phyloP scores from a whole-genome alignment of 2,113 vertebrate species.

The Corynorhinus townsendii region DNA sequence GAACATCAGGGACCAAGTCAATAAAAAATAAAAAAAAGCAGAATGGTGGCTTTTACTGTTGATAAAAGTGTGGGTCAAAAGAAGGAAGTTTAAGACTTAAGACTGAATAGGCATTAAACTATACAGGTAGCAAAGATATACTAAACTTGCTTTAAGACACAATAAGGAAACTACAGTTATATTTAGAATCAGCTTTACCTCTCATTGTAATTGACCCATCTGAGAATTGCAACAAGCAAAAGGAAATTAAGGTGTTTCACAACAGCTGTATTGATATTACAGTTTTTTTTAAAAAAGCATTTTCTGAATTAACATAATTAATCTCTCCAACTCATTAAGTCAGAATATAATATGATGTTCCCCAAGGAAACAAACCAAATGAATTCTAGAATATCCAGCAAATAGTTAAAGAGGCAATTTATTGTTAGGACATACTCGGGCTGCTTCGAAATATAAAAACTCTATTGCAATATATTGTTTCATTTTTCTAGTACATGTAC shows the following conservation, averaged over 20 bases:
- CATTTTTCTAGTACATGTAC: constrained; percentile 78
- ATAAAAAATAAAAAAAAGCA: constrained; percentile 70
- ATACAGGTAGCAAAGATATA: constrained; percentile 48
- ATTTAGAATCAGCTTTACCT: constrained; percentile 33
- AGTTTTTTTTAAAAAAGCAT: constrained; percentile 66
- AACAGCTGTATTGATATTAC: constrained; percentile 78
- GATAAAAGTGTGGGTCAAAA: constrained; percentile 69
- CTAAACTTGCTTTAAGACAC: constrained; percentile 48
- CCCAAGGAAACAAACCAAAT: constrained; percentile 72
- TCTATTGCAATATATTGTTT: constrained; percentile 70
- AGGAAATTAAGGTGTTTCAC: constrained; percentile 80
- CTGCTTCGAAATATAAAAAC: constrained; percentile 77
- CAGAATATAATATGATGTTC: constrained; percentile 63
- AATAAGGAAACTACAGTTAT: constrained; percentile 25
- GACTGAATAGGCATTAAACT: constrained; percentile 32
- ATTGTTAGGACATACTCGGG: constrained; percentile 71
- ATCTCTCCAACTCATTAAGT: constrained; percentile 69
- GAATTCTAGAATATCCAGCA: constrained; percentile 71
- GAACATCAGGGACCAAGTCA: constrained; percentile 75
- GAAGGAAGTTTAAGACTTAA: constrained; percentile 46
- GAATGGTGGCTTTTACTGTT: constrained; percentile 76
- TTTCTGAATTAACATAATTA: constrained; percentile 68
- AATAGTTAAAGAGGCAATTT: constrained; percentile 76
- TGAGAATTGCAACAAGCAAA: constrained; percentile 70
- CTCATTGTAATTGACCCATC: constrained; percentile 68